Evolutionary conservation across 2,888 invertebrate species (phyloP), one percentile per base, ranked within the genome.

Genomic region (Clistopyga incitator): DNA sequence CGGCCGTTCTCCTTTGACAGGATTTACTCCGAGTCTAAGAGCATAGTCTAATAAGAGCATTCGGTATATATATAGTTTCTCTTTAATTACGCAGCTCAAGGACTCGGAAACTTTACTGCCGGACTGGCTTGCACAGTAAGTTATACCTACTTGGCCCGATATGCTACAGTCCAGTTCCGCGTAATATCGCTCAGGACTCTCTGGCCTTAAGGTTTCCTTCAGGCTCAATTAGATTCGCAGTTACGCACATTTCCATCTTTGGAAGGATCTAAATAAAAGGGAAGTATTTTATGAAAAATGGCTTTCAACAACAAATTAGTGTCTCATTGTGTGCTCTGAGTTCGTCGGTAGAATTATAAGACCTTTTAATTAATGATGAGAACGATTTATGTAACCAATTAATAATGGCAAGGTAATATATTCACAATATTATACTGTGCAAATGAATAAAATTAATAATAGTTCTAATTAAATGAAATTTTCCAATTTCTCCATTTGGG

Each of bases 1-100:
- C 42, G 42, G 29, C 52, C 34, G 70, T 65, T 20, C 18, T 71
- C 71, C 70, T 81, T 81, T 65, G 81, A 76, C 45, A 65, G 25
- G 42, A 70, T 71, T 76, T 38, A 29, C 18, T 45, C 23, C 52
- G 42, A 52, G 67, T 52, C 72, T 70, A 47, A 47, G n/a, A n/a
- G n/a, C n/a, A n/a, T n/a, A n/a, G n/a, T n/a, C n/a, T 38, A 47
- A 71, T 47, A 23, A 54, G 29, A 65, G 10, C 42, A 1, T 42
- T 38, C n/a, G 11, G 23, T 61, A 61, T 61, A 42, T 38, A 42
- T 64, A 18, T 42, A 38, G 38, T 18, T 38, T 50, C 74, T 68
- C 71, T 77, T 54, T 76, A 72, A 83, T 80, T 79, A 67, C 59
- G 20, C 72, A 65, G 59, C 79, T 70, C 76, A 82, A 75, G 82